Conservation (phyloP, 2,797 vertebrate genomes). For the Chloroceryle amazona region DNA sequence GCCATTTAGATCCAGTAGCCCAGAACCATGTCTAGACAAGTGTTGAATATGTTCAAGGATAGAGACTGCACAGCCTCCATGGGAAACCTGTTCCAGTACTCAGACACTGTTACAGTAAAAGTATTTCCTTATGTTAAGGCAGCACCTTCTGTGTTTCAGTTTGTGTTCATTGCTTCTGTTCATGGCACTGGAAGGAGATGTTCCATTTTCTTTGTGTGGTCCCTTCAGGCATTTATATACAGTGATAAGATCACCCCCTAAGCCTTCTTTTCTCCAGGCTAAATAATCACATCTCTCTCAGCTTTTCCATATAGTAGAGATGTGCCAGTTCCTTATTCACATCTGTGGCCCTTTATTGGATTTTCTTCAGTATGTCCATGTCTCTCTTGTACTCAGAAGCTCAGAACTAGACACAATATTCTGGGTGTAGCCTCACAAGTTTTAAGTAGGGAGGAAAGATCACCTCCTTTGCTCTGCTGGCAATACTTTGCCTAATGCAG, state of each 20-base stretch:
- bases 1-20: not conserved
- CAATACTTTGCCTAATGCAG: not conserved
- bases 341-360: not conserved
- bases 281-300: not conserved
- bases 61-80: not conserved
- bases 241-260: not conserved
- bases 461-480: not conserved
- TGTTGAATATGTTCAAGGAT: not conserved
- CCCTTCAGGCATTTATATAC: not conserved
- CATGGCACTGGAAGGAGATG: not conserved
- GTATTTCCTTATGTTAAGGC: not conserved
- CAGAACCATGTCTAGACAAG: not conserved
- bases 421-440: not conserved
- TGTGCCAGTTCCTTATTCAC: not conserved
- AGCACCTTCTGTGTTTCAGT: not conserved
- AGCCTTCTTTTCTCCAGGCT: not conserved
- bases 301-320: not conserved
- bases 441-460: not conserved
- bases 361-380: not conserved
- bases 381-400: not conserved
- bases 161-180: not conserved
- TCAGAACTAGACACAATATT: not conserved
- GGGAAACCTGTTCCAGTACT: not conserved
- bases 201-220: not conserved
- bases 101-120: fast-evolving